Base-by-base conservation (phyloP, 2,888 invertebrate species). In the Sceliomorpha sp. region DNA sequence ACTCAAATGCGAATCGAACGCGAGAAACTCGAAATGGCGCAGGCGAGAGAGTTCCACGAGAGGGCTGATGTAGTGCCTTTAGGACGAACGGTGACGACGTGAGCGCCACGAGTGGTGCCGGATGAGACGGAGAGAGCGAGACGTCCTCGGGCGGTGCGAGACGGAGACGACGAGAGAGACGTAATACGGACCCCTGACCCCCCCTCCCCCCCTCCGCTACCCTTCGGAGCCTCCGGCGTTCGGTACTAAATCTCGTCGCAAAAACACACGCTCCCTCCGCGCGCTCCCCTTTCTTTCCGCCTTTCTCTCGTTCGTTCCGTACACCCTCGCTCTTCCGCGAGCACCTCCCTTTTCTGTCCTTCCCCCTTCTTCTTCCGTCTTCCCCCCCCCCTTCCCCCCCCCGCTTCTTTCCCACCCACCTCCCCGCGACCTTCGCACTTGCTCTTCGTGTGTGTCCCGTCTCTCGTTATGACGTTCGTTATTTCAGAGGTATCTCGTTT, bases 171-270 rank as follows among this genome's bases (percentile, higher is more conserved):
- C 14, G 17, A 36, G 5, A 70, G 58, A 47, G 67, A 62, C 37
- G 63, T 72, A 67, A 68, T 70, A 67, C 66, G 60, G 44, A 10
- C 24, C 8, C 47, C 48, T 39, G 40, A 36, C 15, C 64, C 64
- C 47, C 48, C 47, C 48, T 44, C 15, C 64, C 64, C 69, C 71
- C 77, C 67, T 69, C 56, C 51, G 75, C 72, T 76, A 73, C 76
- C 75, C 73, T 68, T 76, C 74, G 76, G 73, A 78, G 79, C 82
- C 81, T 83, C 80, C 82, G 78, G 81, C 86, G 85, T 86, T 85
- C 79, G 84, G 84, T 83, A 84, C 86, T 86, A 86, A 86, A 86
- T 86, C 86, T 83, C 81, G 81, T 77, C 83, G 84, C 83, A 86
- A 85, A 85, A 86, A 86, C 81, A 80, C 80, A 74, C 76, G 74